Percentiles rank a stretch among this genome's conserved stretches.
Conservation (phyloP, 2,113 vertebrate genomes). For the Hyaena hyaena region DNA sequence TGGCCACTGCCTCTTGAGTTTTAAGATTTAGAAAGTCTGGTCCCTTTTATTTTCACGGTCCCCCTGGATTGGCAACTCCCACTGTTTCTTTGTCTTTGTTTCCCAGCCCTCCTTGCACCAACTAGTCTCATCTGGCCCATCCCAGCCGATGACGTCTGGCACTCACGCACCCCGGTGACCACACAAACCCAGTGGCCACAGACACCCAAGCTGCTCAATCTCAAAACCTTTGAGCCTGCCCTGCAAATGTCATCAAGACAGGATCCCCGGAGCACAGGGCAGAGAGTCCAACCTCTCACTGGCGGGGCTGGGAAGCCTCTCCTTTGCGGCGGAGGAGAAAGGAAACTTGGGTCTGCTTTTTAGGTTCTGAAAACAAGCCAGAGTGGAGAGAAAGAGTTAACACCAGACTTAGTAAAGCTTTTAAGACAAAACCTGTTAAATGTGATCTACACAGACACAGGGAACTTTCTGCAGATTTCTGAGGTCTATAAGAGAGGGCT, state of each 20-base stretch:
- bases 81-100: slow-evolving; percentile 64
- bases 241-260: slow-evolving; percentile 89
- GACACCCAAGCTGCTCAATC: slow-evolving; percentile 83
- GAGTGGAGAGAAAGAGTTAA: slow-evolving; percentile 91
- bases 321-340: slow-evolving; percentile 90
- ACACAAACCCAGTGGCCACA: slow-evolving; percentile 78
- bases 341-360: slow-evolving; percentile 92
- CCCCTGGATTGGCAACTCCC: slow-evolving; percentile 74
- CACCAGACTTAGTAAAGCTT: slow-evolving; percentile 91
- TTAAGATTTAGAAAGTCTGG: slow-evolving; percentile 81
- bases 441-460: slow-evolving; percentile 87
- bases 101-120: slow-evolving; percentile 78
- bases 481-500: slow-evolving; percentile 87
- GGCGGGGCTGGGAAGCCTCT: slow-evolving; percentile 89
- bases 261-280: slow-evolving; percentile 89
- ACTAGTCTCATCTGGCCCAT: slow-evolving; percentile 73
- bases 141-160: slow-evolving; percentile 79
- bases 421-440: slow-evolving; percentile 90
- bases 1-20: slow-evolving; percentile 41
- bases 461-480: slow-evolving; percentile 87
- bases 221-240: slow-evolving; percentile 86
- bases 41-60: slow-evolving; percentile 74
- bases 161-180: slow-evolving; percentile 71
- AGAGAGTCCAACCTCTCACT: slow-evolving; percentile 90
- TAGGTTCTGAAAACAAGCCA: slow-evolving; percentile 91